Base-by-base conservation (phyloP, 2,888 invertebrate species). In the Metallyticus violacea region DNA sequence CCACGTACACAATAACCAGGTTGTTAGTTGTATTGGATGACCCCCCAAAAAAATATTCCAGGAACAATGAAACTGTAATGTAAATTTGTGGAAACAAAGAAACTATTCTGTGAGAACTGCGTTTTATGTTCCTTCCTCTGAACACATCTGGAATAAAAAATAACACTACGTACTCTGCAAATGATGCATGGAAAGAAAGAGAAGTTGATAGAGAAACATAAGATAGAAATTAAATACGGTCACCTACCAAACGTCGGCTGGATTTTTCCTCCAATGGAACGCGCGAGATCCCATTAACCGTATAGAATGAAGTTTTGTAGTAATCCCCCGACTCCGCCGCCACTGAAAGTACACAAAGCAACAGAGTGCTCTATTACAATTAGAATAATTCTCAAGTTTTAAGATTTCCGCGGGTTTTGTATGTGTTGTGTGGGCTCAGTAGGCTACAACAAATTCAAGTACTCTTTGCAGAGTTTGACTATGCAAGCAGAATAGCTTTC, bases 251-350 rank as follows among this genome's bases (percentile, higher is more conserved):
- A 92, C 95, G 94, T 91, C 95, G 93, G 92, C 92, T 93, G 91
- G 93, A 92, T 92, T 94, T 94, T 93, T 95, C 94, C 93, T 94
- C 92, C 93, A 93, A 93, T 92, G 93, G 93, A 92, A 93, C 79
- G 26, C 80, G 89, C 88, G 90, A 90, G 90, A 91, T 92, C 93
- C 95, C 94, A 94, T 94, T 95, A 95, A 94, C 96, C 94, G 93
- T 93, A 92, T 94, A 94, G 88, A 82, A 88, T 62, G 40, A 22
- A 88, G 94, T 95, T 95, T 96, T 97, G 96, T 95, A 96, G 96
- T 95, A 95, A 94, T 96, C 96, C 95, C 94, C 94, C 94, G 95
- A 95, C 94, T 95, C 83, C 83, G 83, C 76, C 95, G 95, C 94
- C 87, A 88, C 87, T 86, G 88, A 81, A 88, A 87, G 80, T 76